phyloP scores from a whole-genome alignment of 2,888 invertebrate genomes.

The Drosophila pseudotakahashii region DNA sequence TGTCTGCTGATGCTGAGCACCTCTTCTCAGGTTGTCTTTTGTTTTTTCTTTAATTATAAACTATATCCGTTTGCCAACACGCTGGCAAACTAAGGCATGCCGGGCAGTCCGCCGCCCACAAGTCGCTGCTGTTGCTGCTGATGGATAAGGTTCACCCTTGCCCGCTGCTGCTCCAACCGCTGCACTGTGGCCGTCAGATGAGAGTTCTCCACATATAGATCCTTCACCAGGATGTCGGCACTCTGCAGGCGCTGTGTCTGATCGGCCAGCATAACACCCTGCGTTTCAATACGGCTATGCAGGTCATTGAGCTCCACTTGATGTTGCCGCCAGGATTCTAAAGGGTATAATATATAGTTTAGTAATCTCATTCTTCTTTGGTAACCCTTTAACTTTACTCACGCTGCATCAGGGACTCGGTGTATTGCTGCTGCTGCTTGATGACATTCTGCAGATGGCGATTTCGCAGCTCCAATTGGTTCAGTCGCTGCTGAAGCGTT shows the following conservation, averaged over 20 bases:
- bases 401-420: conserved; percentile 88
- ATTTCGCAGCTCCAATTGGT: conserved; percentile 87
- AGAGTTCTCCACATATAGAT: conserved; percentile 93
- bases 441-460: conserved; percentile 87
- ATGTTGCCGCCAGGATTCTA: conserved; percentile 84
- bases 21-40: conserved; percentile 46
- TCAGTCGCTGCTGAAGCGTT: conserved; percentile 83
- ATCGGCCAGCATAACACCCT: conserved; percentile 84
- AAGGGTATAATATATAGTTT: neutral
- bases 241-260: conserved; percentile 89
- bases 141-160: conserved; percentile 82
- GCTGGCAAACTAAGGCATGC: conserved; percentile 61
- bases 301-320: conserved; percentile 84
- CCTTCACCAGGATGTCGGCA: conserved; percentile 91
- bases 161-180: conserved; percentile 83
- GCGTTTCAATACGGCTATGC: conserved; percentile 85
- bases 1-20: conserved; percentile 52
- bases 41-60: conserved; percentile 16
- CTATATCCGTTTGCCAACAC: conserved; percentile 4
- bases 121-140: conserved; percentile 76
- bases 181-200: conserved; percentile 88
- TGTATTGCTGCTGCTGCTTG: conserved; percentile 87
- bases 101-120: conserved; percentile 55
- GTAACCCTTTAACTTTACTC: conserved; percentile 78
- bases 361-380: neutral